Percentiles rank a stretch among this genome's conserved stretches.
These are phyloP conservation scores for Drosophila chauvacae DNA, from an alignment of 1,140 invertebrate species.

Conservation along the genomic window DNA sequence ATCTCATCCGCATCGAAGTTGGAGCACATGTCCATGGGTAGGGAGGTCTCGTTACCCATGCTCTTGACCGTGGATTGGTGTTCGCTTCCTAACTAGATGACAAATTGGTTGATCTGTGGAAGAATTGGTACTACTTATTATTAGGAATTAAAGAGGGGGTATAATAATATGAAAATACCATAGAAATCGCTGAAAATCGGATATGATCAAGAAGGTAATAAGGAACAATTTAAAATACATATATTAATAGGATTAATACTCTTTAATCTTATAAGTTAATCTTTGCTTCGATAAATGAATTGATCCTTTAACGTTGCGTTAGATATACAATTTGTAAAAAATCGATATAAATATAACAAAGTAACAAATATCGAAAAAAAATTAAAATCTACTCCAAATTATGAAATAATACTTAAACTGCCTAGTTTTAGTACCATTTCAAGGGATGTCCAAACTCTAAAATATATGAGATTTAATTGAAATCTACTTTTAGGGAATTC, in stretches of 20 bases:
- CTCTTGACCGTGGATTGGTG: neutral
- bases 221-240: no score
- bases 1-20: constrained; percentile 99
- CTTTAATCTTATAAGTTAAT: neutral
- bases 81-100: constrained; percentile 2
- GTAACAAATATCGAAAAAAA: neutral
- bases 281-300: no score
- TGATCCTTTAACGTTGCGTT: no score
- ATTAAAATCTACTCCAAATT: no score
- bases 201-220: no score
- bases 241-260: neutral
- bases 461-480: neutral
- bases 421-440: neutral
- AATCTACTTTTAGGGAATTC: no score
- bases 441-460: no score
- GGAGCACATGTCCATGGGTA: constrained; percentile 99
- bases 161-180: neutral
- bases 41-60: constrained; percentile 97
- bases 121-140: neutral
- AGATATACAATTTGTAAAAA: neutral
- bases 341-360: neutral
- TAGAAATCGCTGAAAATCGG: neutral
- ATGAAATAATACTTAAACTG: neutral
- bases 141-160: neutral
- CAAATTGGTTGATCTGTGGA: constrained; percentile 3